A percentile compares a stretch with the other conserved stretches of the same genome.
phyloP scores from a whole-genome alignment of 2,888 invertebrate species.

The Lacanobia wlatinum region DNA sequence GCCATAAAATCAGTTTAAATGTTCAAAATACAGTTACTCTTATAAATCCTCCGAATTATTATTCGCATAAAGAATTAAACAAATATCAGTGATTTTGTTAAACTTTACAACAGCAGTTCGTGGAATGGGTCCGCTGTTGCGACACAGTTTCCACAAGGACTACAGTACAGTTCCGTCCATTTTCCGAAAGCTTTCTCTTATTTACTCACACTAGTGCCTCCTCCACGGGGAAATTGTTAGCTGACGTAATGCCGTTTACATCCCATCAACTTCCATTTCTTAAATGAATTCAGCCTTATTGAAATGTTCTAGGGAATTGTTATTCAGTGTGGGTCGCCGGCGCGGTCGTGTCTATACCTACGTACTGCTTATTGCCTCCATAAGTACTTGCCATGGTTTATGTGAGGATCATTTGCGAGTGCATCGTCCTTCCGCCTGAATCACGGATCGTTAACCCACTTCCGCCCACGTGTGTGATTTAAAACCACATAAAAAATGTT shows the following conservation, averaged over 20 bases:
- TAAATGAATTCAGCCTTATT: conserved; percentile 44
- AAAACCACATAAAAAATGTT: conserved; percentile 63
- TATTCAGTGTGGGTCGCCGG: conserved; percentile 34
- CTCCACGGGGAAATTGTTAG: conserved; percentile 34
- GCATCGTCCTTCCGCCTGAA: conserved; percentile 76
- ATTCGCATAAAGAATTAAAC: conserved; percentile 23
- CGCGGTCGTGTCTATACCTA: conserved; percentile 33
- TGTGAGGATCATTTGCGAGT: conserved; percentile 61
- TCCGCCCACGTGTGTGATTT: conserved; percentile 77
- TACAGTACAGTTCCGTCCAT: conserved; percentile 38
- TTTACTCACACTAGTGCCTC: conserved; percentile 40
- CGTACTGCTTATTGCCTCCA: conserved; percentile 42
- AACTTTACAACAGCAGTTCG: conserved; percentile 18
- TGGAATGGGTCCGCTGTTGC: conserved; percentile 12
- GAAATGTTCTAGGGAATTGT: conserved; percentile 35
- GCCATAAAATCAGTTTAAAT: conserved; percentile 28
- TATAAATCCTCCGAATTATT: conserved; percentile 7
- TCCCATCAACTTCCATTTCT: conserved; percentile 49
- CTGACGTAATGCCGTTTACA: conserved; percentile 27
- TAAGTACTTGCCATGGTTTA: conserved; percentile 46
- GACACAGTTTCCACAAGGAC: conserved; percentile 36
- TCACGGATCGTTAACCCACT: conserved; percentile 83
- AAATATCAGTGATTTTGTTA: conserved; percentile 27
- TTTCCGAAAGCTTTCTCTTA: conserved; percentile 47
- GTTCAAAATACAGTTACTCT: conserved; percentile 20